These are phyloP conservation scores for Petrocephalus sullivani DNA, from an alignment of 2,797 vertebrate genomes.

Conservation along the genomic window DNA sequence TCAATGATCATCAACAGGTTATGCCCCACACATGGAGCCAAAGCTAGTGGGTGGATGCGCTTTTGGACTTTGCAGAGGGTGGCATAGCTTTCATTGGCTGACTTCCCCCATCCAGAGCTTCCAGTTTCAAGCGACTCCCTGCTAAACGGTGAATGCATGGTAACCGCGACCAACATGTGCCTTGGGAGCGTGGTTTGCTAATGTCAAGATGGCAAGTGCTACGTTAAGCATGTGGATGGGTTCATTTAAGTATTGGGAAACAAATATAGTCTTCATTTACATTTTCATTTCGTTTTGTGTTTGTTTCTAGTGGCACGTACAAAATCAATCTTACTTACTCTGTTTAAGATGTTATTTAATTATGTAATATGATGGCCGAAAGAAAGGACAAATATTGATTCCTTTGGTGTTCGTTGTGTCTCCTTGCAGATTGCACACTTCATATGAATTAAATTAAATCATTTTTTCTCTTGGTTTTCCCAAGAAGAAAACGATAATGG, in stretches of 20 bases:
- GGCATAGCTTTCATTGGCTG: not conserved
- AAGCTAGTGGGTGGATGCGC: not conserved
- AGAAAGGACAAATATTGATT: conserved; percentile 64
- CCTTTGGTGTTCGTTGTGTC: conserved; percentile 61
- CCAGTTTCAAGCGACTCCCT: not conserved
- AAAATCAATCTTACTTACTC: conserved; percentile 73
- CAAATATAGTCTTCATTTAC: conserved; percentile 63
- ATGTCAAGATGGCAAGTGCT: conserved; percentile 40
- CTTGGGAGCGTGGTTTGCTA: not conserved
- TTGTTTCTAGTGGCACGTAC: conserved; percentile 59
- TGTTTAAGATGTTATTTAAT: conserved; percentile 59
- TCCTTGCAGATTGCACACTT: conserved; percentile 60
- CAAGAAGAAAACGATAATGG: conserved; percentile 50
- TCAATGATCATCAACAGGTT: not conserved
- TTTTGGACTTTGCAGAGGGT: not conserved
- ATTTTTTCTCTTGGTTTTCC: conserved; percentile 51
- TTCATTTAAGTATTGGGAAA: conserved; percentile 48
- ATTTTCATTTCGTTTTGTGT: conserved; percentile 72
- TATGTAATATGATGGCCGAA: conserved; percentile 53
- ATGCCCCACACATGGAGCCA: not conserved
- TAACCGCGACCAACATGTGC: not conserved
- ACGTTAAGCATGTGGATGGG: conserved; percentile 58
- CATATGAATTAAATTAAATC: conserved; percentile 59
- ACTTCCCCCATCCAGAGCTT: not conserved
- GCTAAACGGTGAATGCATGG: not conserved